Base-by-base conservation (phyloP, 1,140 invertebrate species). In the Nixonia krombeini region DNA sequence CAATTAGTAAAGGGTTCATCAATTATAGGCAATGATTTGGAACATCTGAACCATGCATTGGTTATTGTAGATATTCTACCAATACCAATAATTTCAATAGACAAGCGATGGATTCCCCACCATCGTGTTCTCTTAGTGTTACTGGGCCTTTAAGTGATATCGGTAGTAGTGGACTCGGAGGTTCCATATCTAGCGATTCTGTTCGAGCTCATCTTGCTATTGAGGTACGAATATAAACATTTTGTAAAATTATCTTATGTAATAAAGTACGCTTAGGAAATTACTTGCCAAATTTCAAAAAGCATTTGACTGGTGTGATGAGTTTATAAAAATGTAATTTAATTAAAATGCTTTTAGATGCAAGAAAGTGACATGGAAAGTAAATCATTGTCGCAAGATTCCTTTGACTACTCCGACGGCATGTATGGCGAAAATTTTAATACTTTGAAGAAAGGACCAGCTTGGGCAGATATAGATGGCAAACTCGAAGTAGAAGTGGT, bases 341-440 rank as follows among this genome's bases (percentile, higher is more conserved):
- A 26, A 42, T 4, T 16, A 29, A 46, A 45, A 52, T 28, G 13
- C 6, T 75, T 64, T 68, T 47, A 89, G 88, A 87, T 89, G 78
- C 85, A 89, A 76, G 89, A 91, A 71, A 91, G 89, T 72, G 90
- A 91, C 68, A 88, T 89, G 72, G 90, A 91, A 64, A 88, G 86
- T 44, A 87, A 87, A 71, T 88, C 87, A 16, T 64, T 90, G 15
- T 90, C 88, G 3, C 89, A 90, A 76, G 89, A 90, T 77, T 90
- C 89, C 13, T 86, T 90, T 64, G 89, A 89, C 83, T 90, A 89
- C 76, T 90, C 89, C 3, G 88, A 90, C 69, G 85, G 89, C 0
- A 92, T 92, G 87, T 91, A 90, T 69, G 89, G 90, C 17, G 91
- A 93, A 79, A 92, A 92, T 76, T 93, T 92, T 74, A 93, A 93